Base-by-base conservation (phyloP, 2,113 vertebrate species). In the Pelusios castaneus region DNA sequence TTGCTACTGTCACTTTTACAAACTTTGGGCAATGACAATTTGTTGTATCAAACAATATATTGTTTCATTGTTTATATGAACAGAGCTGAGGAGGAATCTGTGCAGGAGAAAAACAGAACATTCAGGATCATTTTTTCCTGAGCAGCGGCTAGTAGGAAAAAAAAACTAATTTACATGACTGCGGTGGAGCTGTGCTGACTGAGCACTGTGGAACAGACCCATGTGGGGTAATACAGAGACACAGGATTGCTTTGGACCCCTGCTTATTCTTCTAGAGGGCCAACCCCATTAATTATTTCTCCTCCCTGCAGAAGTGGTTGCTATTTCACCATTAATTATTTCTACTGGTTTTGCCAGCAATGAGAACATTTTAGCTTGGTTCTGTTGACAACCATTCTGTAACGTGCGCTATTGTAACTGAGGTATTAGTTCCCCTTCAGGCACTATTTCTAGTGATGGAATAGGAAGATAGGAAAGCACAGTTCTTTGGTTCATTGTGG, bases 191-290 rank as follows among this genome's bases (percentile, higher is more conserved):
- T n/a, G 14, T 63, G 60, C 31, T 63, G 14, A n/a, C 60, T 17
- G 31, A 34, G 16, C 34, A 27, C 55, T 52, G 51, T 52, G 51
- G 49, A 52, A 52, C 29, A 34, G 58, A 5, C 58, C 14, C 29
- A 31, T 60, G 58, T 2, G 29, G 12, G 13, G 29, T 13, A 31
- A 13, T 60, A 60, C 29, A 60, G 31, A 58, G 55, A 22, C 90
- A 73, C 90, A 84, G 95, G 43, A 87, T 88, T 79, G 67, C 83
- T 76, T 94, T 88, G 54, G n/a, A 84, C 24, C 31, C 91, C 85
- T 87, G 34, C 85, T 95, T 92, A 43, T 83, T 85, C 81, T 73
- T n/a, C 16, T 67, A n/a, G 34, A 10, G 63, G 8, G 34, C 63
- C 19, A 34, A 63, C 31, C 58, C 31, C 51, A 52, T 52, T 17